These are phyloP conservation scores for Drosophila limbata DNA, from an alignment of 2,888 invertebrate species.

Conservation along the genomic window DNA sequence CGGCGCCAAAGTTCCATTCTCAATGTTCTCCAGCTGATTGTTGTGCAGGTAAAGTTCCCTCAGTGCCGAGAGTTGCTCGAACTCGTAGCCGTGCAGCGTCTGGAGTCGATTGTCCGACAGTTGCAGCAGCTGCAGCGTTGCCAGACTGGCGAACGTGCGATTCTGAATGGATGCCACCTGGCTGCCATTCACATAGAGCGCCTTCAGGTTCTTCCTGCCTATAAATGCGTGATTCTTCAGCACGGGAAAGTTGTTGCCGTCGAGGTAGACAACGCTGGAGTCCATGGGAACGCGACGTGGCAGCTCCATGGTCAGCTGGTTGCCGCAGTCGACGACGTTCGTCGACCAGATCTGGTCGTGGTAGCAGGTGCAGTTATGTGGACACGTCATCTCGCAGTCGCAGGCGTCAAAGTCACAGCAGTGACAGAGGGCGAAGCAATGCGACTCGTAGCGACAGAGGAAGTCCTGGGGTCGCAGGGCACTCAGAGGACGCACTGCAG, in stretches of 20 bases:
- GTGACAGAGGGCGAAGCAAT: slow-evolving; percentile 97
- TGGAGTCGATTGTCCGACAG: slow-evolving; percentile 93
- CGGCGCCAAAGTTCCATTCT: slow-evolving; percentile 92
- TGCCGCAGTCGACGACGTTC: slow-evolving; percentile 96
- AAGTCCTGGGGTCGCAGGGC: slow-evolving; percentile 94
- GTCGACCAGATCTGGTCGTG: slow-evolving; percentile 97
- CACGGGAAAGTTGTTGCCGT: slow-evolving; percentile 94
- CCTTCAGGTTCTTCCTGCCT: slow-evolving; percentile 95
- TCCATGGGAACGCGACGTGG: slow-evolving; percentile 97
- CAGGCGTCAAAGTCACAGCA: slow-evolving; percentile 98
- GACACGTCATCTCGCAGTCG: slow-evolving; percentile 99
- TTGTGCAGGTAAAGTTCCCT: slow-evolving; percentile 94
- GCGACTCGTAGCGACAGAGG: slow-evolving; percentile 95
- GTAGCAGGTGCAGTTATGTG: slow-evolving; percentile 96
- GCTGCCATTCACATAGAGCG: slow-evolving; percentile 94
- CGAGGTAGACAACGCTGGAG: slow-evolving; percentile 96
- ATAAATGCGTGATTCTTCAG: slow-evolving; percentile 96
- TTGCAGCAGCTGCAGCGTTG: slow-evolving; percentile 92
- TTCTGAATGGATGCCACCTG: slow-evolving; percentile 95
- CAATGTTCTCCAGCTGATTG: slow-evolving; percentile 92
- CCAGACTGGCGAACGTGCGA: slow-evolving; percentile 95
- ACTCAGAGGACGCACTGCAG: slow-evolving; percentile 91
- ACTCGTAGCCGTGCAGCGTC: slow-evolving; percentile 93
- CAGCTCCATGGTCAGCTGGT: slow-evolving; percentile 91
- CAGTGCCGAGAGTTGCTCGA: slow-evolving; percentile 92